These are phyloP conservation scores for Pachliopta kotzebuea DNA, from an alignment of 2,888 invertebrate species.

Conservation along the genomic window DNA sequence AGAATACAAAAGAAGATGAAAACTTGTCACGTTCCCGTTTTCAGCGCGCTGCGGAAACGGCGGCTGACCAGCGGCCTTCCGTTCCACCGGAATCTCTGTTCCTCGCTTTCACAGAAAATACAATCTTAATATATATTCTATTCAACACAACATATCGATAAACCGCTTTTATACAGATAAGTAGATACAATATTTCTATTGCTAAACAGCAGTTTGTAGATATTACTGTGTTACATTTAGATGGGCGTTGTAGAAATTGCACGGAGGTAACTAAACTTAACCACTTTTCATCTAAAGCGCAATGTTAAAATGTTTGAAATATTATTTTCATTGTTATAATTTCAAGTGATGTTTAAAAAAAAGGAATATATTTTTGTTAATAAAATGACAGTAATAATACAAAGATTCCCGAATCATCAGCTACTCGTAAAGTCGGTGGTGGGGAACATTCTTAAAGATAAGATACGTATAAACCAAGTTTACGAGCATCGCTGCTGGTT, in stretches of 20 bases:
- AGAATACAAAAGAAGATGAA: conserved; percentile 23
- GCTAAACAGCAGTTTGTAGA: too few relatives aligned
- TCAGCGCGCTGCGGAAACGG: conserved; percentile 5
- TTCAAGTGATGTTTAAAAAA: too few relatives aligned
- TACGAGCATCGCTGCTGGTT: conserved; percentile 20
- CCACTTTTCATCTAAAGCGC: too few relatives aligned
- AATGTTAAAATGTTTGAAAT: too few relatives aligned
- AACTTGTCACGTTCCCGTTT: conserved; percentile 14
- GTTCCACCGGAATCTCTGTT: conserved; percentile 1
- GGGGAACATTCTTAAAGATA: conserved; percentile 15
- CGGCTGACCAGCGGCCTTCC: conserved; percentile 8
- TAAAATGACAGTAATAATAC: not conserved
- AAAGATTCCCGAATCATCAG: conserved; percentile 1
- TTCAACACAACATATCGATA: too few relatives aligned
- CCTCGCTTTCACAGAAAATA: not conserved
- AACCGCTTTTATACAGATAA: too few relatives aligned
- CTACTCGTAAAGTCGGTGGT: conserved; percentile 16
- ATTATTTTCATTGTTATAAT: too few relatives aligned
- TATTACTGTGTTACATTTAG: too few relatives aligned
- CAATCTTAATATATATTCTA: not conserved
- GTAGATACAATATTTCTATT: too few relatives aligned
- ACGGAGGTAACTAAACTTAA: too few relatives aligned
- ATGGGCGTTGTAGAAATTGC: too few relatives aligned
- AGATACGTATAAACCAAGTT: conserved; percentile 22
- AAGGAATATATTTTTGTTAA: too few relatives aligned